Evolutionary conservation across 2,797 vertebrate genomes (phyloP), one percentile per base, ranked within the genome.

Genomic region (Girardinus metallicus): DNA sequence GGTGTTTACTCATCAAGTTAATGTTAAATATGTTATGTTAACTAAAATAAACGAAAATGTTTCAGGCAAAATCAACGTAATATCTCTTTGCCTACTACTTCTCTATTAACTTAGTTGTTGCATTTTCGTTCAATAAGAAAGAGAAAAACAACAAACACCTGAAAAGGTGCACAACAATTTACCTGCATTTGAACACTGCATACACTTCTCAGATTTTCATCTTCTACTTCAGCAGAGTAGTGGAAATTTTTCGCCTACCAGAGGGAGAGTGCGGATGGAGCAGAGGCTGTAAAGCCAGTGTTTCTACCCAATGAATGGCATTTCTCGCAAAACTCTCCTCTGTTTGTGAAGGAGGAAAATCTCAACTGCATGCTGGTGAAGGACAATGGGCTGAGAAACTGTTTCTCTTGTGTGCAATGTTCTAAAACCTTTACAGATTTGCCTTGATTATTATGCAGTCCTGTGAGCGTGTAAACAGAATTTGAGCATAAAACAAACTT

Each of bases 401-500:
- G 39, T 26, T 16, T 34, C 72, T 68, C 39, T 36, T 79, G 1
- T 66, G 49, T 60, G 12, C 15, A 39, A 31, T 74, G 26, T 31
- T 23, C n/a, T 6, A 57, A 39, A 78, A 39, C 77, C 76, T 16
- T 46, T 60, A 43, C n/a, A 76, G 39, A n/a, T 75, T 57, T 76
- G 47, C 49, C 16, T 76, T 26, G 13, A 41, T 80, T 76, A 29
- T 76, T 57, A 57, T 74, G 44, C 36, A 60, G 47, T 74, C 31
- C 41, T 75, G 39, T 80, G 46, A 64, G 49, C 15, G 29, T 36
- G 62, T 44, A 83, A 46, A 71, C 44, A 78, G 39, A 41, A 77
- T 60, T 73, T 68, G 31, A 57, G 31, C 66, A 60, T 43, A 49
- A 74, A 75, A 78, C 39, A 12, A 12, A 5, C 36, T 16, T 36